Evolutionary conservation across 1,140 invertebrate species (phyloP).

Genomic region (Procambarus clarkii): DNA sequence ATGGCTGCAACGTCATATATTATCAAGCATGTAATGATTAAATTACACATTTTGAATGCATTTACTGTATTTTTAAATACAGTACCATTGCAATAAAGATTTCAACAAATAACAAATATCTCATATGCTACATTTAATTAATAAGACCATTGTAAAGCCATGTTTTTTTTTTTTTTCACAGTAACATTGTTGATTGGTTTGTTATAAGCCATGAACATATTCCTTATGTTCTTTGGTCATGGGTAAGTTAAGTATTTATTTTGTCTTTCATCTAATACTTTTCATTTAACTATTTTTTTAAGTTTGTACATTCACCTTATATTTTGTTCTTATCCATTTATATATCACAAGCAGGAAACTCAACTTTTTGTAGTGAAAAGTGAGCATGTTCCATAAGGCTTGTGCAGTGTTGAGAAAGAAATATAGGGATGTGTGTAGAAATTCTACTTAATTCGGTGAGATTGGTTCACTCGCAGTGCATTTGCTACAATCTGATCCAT

Average conservation of each 20-base stretch:
- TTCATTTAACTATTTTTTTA: background rate
- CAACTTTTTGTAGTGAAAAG: constrained; percentile 48
- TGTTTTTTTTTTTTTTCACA: background rate
- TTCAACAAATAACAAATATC: background rate
- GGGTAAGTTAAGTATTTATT: background rate
- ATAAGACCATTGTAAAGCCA: constrained; percentile 18
- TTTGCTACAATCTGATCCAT: background rate
- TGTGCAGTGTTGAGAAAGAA: constrained; percentile 20
- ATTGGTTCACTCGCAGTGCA: background rate
- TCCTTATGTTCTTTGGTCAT: background rate
- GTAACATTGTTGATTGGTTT: too few species aligned
- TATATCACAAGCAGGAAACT: constrained; percentile 41
- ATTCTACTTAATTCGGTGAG: background rate
- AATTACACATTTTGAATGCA: too few species aligned
- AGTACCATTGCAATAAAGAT: too few species aligned
- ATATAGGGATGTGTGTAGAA: background rate
- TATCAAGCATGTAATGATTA: too few species aligned
- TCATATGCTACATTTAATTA: constrained; percentile 23
- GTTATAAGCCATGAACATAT: background rate
- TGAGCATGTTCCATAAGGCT: constrained; percentile 35
- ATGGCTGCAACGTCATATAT: too few species aligned
- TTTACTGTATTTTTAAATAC: too few species aligned
- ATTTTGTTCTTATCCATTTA: constrained; percentile 11
- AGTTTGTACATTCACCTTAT: constrained; percentile 3
- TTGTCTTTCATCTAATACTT: background rate